A percentile compares a stretch with the other conserved stretches of the same genome.
phyloP scores from a whole-genome alignment of 2,797 vertebrate genomes.

The Notoglanidium macrostoma region DNA sequence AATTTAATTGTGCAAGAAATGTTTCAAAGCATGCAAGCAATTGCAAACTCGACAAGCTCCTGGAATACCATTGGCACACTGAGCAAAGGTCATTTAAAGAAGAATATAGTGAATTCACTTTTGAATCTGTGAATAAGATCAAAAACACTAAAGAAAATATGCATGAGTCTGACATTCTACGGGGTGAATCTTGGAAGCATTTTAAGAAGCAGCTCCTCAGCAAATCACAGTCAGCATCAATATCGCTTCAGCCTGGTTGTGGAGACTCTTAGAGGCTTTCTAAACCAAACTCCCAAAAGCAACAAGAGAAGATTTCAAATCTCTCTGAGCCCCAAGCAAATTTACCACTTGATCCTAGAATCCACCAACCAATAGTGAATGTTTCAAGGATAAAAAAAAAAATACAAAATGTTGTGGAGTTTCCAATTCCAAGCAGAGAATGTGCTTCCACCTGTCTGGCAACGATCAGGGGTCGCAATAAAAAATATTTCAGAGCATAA shows the following conservation, averaged over 20 bases:
- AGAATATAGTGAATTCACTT: constrained; percentile 10
- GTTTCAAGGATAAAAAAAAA: constrained; percentile 26
- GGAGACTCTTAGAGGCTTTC: constrained; percentile 61
- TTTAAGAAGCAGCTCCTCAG: constrained; percentile 54
- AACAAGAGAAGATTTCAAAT: constrained; percentile 33
- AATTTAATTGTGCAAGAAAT: constrained; percentile 4
- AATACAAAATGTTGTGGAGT: constrained; percentile 36
- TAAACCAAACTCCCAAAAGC: constrained; percentile 11
- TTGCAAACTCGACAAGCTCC: constrained; percentile 40
- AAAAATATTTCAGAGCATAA: constrained; percentile 60
- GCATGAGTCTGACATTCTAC: constrained; percentile 36
- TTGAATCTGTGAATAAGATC: background rate
- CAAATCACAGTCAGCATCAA: constrained; percentile 27
- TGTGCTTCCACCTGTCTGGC: constrained; percentile 53
- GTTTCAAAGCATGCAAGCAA: constrained; percentile 19
- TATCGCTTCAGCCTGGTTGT: constrained; percentile 51
- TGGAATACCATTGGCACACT: constrained; percentile 44
- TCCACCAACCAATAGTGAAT: constrained; percentile 36
- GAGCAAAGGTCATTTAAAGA: constrained; percentile 46
- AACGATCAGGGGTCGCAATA: constrained; percentile 63
- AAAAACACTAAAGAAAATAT: constrained; percentile 3
- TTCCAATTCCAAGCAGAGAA: constrained; percentile 41
- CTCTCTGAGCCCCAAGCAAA: background rate
- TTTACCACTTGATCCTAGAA: background rate
- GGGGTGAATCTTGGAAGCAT: constrained; percentile 63